Percentiles rank a stretch among this genome's conserved stretches.
phyloP scores from a whole-genome alignment of 2,113 vertebrate species.

The Pseudolaguvia tuberculata region DNA sequence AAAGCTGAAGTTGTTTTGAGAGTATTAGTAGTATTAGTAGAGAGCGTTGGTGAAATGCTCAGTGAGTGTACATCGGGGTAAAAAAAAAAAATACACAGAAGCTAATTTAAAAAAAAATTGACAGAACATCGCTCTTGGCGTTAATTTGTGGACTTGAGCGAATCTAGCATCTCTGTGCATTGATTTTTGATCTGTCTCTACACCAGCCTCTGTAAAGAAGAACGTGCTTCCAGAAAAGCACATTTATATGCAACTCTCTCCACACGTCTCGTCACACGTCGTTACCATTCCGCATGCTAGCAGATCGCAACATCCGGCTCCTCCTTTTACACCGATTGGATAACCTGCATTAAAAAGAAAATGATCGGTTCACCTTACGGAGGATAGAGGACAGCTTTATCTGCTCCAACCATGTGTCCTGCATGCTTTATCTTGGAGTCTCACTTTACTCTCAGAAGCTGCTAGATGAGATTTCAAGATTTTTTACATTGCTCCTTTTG shows the following conservation, averaged over 20 bases:
- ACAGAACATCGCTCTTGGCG: not conserved
- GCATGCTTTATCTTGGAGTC: conserved; percentile 26
- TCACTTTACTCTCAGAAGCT: conserved; percentile 14
- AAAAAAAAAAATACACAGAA: not conserved
- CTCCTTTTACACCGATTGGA: conserved; percentile 41
- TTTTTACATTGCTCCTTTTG: conserved; percentile 23
- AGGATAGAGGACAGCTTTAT: conserved; percentile 42
- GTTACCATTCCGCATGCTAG: not conserved
- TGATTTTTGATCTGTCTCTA: not conserved
- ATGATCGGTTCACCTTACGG: conserved; percentile 34
- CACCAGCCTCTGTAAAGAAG: not conserved
- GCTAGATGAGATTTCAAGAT: conserved; percentile 13
- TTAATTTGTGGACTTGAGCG: not conserved
- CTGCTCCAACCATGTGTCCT: conserved; percentile 41
- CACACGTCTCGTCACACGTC: not conserved
- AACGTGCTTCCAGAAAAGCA: not conserved
- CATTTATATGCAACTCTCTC: not conserved
- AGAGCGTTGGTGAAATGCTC: no score
- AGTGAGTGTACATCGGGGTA: no score
- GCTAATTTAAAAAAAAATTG: not conserved
- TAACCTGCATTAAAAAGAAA: conserved; percentile 43
- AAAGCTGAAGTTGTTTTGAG: not conserved
- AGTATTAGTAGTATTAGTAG: no score
- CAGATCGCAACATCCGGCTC: conserved; percentile 45
- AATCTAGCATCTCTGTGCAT: not conserved